phyloP scores from a whole-genome alignment of 2,113 vertebrate species.

The Meriones unguiculatus region DNA sequence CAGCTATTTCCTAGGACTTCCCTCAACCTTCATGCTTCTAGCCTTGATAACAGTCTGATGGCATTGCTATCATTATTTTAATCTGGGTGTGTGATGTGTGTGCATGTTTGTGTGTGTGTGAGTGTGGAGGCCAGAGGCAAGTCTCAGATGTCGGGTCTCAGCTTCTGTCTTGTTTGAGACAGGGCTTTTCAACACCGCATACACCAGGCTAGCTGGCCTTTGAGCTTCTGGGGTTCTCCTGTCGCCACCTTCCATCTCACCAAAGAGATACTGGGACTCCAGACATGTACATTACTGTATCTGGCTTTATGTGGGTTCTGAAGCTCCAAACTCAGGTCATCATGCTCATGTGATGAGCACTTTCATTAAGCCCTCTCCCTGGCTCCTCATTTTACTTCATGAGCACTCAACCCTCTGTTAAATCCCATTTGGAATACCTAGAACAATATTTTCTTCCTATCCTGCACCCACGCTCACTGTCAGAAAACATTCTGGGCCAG shows the following conservation, averaged over 20 bases:
- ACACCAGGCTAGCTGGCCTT: too few species aligned
- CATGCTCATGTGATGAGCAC: not conserved
- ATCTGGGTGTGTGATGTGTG: not conserved
- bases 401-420: not conserved
- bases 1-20: not conserved
- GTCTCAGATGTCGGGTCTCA: not conserved
- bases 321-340: not conserved
- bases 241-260: not conserved
- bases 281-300: not conserved
- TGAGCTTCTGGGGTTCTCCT: not conserved
- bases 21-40: not conserved
- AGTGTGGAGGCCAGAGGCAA: not conserved
- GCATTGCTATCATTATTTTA: not conserved
- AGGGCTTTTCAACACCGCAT: not conserved
- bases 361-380: not conserved
- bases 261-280: not conserved
- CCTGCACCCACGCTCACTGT: not conserved
- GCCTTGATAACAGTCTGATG: not conserved
- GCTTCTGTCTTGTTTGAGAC: not conserved
- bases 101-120: not conserved
- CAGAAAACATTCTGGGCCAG: not conserved
- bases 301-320: not conserved
- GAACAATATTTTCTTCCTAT: not conserved
- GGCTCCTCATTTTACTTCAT: not conserved
- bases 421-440: not conserved